These are phyloP conservation scores for Monomorium pharaonis DNA, from an alignment of 1,140 invertebrate genomes.

Conservation along the genomic window DNA sequence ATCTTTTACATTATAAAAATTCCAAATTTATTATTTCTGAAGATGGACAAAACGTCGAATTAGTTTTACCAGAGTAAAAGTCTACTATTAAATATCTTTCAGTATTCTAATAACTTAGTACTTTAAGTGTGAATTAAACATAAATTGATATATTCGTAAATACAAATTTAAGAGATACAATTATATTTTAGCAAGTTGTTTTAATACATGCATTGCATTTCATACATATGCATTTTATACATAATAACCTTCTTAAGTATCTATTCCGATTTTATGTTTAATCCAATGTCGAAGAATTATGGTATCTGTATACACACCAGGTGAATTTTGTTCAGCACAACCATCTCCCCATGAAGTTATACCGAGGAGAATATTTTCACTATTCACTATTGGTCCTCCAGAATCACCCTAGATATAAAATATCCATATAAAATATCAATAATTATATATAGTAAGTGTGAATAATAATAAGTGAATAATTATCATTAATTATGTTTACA, in stretches of 20 bases:
- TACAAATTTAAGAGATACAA: no score
- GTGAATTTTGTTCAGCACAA: constrained; percentile 85
- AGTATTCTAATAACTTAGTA: background rate
- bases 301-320: constrained; percentile 88
- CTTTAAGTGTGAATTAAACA: background rate
- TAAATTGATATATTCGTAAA: no score
- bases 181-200: background rate
- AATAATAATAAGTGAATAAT: background rate
- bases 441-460: background rate
- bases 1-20: constrained; percentile 78
- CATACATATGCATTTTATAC: no score
- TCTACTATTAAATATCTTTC: background rate
- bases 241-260: background rate
- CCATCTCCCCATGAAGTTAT: constrained; percentile 88
- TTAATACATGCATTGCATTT: background rate
- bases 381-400: constrained; percentile 88
- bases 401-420: constrained; percentile 88
- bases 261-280: constrained; percentile 13
- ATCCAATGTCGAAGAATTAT: constrained; percentile 81
- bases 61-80: constrained; percentile 11
- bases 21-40: constrained; percentile 69
- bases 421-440: constrained; percentile 52
- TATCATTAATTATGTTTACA: background rate
- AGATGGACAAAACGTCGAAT: constrained; percentile 57
- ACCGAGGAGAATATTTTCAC: constrained; percentile 85